These are phyloP conservation scores for Plecturocebus donacophilus DNA, from an alignment of 2,113 vertebrate species.

Conservation along the genomic window DNA sequence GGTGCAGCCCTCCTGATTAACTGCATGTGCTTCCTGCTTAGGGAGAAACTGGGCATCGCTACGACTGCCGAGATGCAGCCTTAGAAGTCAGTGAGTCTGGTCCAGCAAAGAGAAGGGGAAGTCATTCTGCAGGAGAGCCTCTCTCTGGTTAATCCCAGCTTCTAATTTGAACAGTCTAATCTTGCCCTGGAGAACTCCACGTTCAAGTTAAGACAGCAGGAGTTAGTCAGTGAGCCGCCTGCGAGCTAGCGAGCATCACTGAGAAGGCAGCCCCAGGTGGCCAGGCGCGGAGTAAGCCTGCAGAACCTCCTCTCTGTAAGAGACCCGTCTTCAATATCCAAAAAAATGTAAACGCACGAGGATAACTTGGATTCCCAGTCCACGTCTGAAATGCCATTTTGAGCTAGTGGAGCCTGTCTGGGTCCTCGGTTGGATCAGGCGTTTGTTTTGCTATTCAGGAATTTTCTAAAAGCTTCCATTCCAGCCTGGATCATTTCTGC, in stretches of 20 bases:
- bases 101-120: slow-evolving; percentile 2
- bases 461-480: slow-evolving; percentile 20
- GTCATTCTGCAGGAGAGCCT: slow-evolving; percentile 32
- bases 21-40: not conserved
- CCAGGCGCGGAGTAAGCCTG: accelerated
- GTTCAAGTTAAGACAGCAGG: not conserved
- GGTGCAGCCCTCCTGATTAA: not conserved
- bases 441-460: not conserved
- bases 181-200: slow-evolving; percentile 38
- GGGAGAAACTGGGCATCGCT: not conserved
- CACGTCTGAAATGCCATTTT: not conserved
- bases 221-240: not conserved
- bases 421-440: not conserved
- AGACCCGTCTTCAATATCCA: not conserved
- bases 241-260: not conserved
- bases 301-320: not conserved
- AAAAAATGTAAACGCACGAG: not conserved
- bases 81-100: slow-evolving; percentile 11
- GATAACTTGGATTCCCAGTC: not conserved
- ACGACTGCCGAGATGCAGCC: not conserved
- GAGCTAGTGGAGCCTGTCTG: not conserved
- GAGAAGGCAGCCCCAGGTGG: not conserved
- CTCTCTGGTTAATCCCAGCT: slow-evolving; percentile 54
- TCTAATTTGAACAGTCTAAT: slow-evolving; percentile 57
- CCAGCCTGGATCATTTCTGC: not conserved